phyloP scores from a whole-genome alignment of 2,888 invertebrate species.

The Pseudoips prasinana region DNA sequence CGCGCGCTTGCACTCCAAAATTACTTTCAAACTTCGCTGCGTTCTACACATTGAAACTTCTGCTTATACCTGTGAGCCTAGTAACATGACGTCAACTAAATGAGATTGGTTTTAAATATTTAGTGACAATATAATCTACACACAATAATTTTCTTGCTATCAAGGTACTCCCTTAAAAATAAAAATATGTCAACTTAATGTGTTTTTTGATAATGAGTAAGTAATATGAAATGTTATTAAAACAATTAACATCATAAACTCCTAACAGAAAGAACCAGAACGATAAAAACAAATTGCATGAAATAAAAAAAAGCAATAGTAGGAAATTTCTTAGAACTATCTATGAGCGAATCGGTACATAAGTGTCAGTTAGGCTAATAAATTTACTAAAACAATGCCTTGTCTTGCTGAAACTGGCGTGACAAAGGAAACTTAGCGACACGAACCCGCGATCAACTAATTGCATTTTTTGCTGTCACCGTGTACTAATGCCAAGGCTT shows the following conservation, averaged over 20 bases:
- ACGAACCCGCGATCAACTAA: slow-evolving; percentile 65
- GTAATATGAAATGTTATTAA: no score
- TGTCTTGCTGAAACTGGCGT: slow-evolving; percentile 56
- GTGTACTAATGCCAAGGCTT: slow-evolving; percentile 71
- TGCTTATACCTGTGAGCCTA: slow-evolving; percentile 49
- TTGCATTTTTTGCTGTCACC: slow-evolving; percentile 73
- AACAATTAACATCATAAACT: no score
- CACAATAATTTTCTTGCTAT: no score
- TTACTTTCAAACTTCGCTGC: slow-evolving; percentile 70
- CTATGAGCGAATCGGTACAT: slow-evolving; percentile 35
- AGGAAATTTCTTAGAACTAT: slow-evolving; percentile 30
- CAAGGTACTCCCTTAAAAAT: no score
- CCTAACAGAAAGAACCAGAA: no score
- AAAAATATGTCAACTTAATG: no score
- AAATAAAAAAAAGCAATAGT: slow-evolving; percentile 13
- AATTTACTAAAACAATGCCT: slow-evolving; percentile 74
- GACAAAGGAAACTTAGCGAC: slow-evolving; percentile 73
- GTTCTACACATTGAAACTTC: slow-evolving; percentile 53
- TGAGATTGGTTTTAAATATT: slow-evolving; percentile 30
- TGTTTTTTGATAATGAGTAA: no score
- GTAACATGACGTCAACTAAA: slow-evolving; percentile 38
- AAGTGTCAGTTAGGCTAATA: slow-evolving; percentile 58
- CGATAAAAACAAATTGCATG: slow-evolving; percentile 13
- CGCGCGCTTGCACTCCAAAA: slow-evolving; percentile 77
- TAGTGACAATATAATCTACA: no score